Evolutionary conservation across 2,888 invertebrate genomes (phyloP).

Genomic region (Macaria liturata): DNA sequence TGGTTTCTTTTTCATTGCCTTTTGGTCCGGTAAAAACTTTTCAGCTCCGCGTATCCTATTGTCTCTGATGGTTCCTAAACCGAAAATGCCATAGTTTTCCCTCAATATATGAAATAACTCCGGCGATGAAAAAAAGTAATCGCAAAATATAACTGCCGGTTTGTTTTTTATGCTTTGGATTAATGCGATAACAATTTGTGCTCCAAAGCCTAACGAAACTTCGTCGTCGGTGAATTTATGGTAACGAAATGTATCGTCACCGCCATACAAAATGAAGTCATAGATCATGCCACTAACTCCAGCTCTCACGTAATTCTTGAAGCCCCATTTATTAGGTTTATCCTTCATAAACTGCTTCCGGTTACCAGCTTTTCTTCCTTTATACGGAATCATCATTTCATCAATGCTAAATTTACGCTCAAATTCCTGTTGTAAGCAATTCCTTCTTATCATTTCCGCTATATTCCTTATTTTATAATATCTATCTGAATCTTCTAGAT

Average conservation of each 20-base stretch:
- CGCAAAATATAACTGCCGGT: too few relatives aligned
- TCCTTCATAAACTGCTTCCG: neutral
- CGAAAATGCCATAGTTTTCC: too few relatives aligned
- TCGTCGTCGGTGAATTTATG: neutral
- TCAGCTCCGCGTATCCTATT: too few relatives aligned
- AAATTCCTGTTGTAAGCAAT: neutral
- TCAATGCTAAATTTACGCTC: neutral
- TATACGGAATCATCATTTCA: constrained; percentile 1
- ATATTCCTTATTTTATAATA: neutral
- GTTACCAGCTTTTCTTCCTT: constrained; percentile 2
- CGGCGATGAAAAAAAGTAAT: too few relatives aligned
- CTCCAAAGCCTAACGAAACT: neutral
- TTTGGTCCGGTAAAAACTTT: too few relatives aligned
- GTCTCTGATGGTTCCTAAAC: too few relatives aligned
- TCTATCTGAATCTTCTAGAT: neutral
- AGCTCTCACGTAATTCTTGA: constrained; percentile 1
- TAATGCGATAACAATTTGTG: too few relatives aligned
- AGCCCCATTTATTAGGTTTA: neutral
- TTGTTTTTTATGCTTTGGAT: too few relatives aligned
- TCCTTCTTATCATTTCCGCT: neutral
- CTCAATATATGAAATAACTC: too few relatives aligned
- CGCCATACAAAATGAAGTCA: constrained; percentile 1
- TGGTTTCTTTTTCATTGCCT: too few relatives aligned
- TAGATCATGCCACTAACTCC: neutral
- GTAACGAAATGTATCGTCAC: constrained; percentile 1